Conservation (phyloP, 2,888 invertebrate genomes). For the Dione vanillae region DNA sequence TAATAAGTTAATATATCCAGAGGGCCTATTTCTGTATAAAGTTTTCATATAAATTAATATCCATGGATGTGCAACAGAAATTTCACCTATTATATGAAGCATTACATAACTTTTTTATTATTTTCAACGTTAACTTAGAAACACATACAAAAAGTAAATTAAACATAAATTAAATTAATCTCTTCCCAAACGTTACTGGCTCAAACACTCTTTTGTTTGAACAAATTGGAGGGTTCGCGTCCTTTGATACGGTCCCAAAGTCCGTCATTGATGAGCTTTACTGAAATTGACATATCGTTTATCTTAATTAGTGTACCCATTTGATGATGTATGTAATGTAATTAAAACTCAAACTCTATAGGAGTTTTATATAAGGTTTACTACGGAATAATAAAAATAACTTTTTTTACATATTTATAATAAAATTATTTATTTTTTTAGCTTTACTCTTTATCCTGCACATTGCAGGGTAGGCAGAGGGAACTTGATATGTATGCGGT, state of each 20-base stretch:
- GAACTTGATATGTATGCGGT: too few species aligned
- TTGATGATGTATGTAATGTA: constrained; percentile 10
- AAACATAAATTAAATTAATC: neutral
- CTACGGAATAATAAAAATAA: neutral
- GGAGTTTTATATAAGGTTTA: neutral
- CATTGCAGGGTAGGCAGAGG: too few species aligned
- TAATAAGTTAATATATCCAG: too few species aligned
- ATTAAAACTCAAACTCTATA: neutral
- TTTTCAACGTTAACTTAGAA: too few species aligned
- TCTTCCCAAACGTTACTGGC: neutral
- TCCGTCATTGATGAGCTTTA: neutral
- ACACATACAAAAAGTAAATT: neutral
- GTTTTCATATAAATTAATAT: too few species aligned
- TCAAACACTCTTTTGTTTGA: neutral
- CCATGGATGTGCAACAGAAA: too few species aligned
- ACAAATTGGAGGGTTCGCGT: neutral
- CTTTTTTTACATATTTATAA: too few species aligned
- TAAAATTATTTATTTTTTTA: too few species aligned
- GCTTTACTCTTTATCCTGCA: too few species aligned
- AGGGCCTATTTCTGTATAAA: too few species aligned
- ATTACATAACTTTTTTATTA: too few species aligned
- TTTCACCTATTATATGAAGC: too few species aligned
- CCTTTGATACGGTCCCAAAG: neutral
- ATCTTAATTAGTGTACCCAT: constrained; percentile 5
- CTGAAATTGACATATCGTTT: constrained; percentile 10